Base-by-base conservation (phyloP, 2,888 invertebrate genomes). In the Mythimna vitellina region DNA sequence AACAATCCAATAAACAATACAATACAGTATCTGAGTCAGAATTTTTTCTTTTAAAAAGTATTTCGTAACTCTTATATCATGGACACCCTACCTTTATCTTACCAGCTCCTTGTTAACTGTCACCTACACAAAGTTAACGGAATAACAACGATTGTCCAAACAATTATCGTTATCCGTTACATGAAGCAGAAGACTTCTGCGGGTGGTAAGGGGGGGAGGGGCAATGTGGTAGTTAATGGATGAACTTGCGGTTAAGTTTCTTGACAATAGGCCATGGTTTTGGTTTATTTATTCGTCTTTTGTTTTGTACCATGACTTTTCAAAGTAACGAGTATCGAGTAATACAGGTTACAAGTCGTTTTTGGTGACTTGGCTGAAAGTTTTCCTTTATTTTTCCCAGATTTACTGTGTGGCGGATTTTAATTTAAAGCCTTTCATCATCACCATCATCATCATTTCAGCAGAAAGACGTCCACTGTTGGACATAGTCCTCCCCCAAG, bases 131-230 rank as follows among this genome's bases (percentile, higher is more conserved):
- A 80, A 82, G 84, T 78, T 65, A 82, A 71, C 53, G 49, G 67
- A 82, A 82, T 81, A 74, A 70, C 70, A 75, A 81, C 83, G 79
- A 85, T 83, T 83, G 85, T 85, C 85, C 77, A 85, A 85, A 85
- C 83, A 85, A 85, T 85, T 85, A 85, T 70, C 79, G 69, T 85
- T 84, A 81, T 73, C 75, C 65, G 76, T 73, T 78, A 85, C 85
- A 83, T 65, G 81, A 80, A 79, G 67, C 85, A 83, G 84, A 85
- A 82, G 79, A 35, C 70, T 78, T 57, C 68, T 64, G 49, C 22
- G 54, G 38, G 64, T 51, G 68, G 32, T 7, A 8, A 25, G 6
- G 4, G 22, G 20, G 51, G 32, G 64, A 56, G 65, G 42, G 54
- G 51, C 35, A 49, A 25, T 22, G 68, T 60, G 58, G 56, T 78